Conservation (phyloP, 2,797 vertebrate genomes). For the Echiichthys vipera region DNA sequence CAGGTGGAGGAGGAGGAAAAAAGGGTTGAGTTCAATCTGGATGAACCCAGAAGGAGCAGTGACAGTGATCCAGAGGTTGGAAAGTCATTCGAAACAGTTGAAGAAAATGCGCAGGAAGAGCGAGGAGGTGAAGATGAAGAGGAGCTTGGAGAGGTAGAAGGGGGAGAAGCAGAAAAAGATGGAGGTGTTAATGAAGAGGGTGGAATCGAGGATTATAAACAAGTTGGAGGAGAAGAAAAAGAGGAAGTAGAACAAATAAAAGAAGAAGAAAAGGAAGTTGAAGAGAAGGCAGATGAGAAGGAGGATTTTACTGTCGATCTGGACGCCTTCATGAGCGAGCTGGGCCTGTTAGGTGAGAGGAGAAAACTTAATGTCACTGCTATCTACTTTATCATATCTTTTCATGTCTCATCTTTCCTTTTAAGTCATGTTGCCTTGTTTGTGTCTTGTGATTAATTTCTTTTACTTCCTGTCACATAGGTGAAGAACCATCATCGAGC, state of each 20-base stretch:
- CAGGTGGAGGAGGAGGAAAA: slow-evolving; percentile 44
- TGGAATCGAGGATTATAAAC: not conserved
- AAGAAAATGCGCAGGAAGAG: slow-evolving; percentile 23
- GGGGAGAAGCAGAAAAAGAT: not conserved
- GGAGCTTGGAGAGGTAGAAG: not conserved
- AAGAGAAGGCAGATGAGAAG: slow-evolving; percentile 15
- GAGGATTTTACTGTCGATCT: slow-evolving; percentile 60
- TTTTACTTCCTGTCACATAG: slow-evolving; percentile 51
- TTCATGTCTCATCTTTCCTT: not conserved
- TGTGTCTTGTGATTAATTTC: not conserved
- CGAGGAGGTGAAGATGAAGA: not conserved
- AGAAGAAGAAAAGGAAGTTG: slow-evolving; percentile 27
- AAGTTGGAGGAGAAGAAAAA: slow-evolving; percentile 20
- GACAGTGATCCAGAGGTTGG: slow-evolving; percentile 63
- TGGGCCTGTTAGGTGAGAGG: slow-evolving; percentile 75
- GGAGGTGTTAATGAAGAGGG: slow-evolving; percentile 8
- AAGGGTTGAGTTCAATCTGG: slow-evolving; percentile 42
- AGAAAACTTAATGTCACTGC: not conserved
- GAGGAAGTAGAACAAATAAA: slow-evolving; percentile 5
- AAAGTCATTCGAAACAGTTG: slow-evolving; percentile 40
- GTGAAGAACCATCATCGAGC: slow-evolving; percentile 50
- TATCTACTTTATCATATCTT: not conserved
- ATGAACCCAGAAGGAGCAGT: slow-evolving; percentile 8
- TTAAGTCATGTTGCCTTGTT: not conserved
- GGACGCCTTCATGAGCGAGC: slow-evolving; percentile 69